phyloP scores from a whole-genome alignment of 2,113 vertebrate species.

The Campylomormyrus tamandua region DNA sequence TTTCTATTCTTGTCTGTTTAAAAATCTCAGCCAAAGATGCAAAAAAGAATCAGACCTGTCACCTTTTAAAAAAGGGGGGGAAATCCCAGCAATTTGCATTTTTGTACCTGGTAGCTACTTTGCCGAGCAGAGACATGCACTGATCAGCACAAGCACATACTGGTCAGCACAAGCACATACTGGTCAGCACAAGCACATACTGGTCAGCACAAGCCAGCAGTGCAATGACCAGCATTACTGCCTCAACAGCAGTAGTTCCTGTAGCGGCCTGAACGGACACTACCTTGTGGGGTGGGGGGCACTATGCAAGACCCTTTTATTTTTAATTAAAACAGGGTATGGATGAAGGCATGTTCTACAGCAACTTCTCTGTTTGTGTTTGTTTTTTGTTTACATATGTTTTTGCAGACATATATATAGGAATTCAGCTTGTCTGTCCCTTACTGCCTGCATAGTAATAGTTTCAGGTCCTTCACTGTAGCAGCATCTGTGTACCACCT shows the following conservation, averaged over 20 bases:
- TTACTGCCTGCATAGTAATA: neutral
- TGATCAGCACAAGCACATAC: neutral
- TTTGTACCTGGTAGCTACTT: neutral
- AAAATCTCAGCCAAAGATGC: neutral
- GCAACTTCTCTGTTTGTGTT: neutral
- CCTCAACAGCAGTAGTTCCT: neutral
- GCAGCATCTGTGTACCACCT: neutral
- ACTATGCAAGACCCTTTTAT: neutral
- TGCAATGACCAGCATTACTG: neutral
- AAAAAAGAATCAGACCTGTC: neutral
- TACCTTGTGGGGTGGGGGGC: neutral
- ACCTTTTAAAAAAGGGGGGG: neutral
- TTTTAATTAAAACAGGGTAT: neutral
- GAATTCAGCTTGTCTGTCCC: neutral
- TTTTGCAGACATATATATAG: neutral
- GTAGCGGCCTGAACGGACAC: neutral
- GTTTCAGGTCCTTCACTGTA: neutral
- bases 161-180: neutral
- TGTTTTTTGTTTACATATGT: neutral
- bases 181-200: neutral
- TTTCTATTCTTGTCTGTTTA: constrained; percentile 45
- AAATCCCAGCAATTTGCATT: neutral
- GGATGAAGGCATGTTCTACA: neutral
- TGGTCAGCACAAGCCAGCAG: neutral
- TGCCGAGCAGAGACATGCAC: neutral